phyloP scores from a whole-genome alignment of 2,113 vertebrate species.

The Leuciscus idus region DNA sequence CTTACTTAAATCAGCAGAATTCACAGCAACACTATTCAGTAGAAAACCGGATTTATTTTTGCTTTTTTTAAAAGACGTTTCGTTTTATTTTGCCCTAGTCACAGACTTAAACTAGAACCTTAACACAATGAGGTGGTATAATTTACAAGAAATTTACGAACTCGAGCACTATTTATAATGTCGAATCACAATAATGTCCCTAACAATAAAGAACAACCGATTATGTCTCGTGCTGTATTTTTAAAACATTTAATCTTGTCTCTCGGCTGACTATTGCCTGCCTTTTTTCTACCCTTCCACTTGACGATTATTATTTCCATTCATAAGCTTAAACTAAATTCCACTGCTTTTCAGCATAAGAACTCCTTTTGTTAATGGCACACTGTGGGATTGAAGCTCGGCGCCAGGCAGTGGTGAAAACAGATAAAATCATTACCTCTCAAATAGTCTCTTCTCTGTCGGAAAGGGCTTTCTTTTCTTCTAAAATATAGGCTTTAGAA shows the following conservation, averaged over 20 bases:
- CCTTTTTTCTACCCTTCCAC: conserved; percentile 71
- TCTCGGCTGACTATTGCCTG: conserved; percentile 60
- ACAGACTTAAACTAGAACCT: conserved; percentile 6
- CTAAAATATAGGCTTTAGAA: conserved; percentile 90
- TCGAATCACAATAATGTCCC: conserved; percentile 42
- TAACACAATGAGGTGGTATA: background rate
- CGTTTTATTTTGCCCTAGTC: background rate
- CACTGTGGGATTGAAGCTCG: conserved; percentile 84
- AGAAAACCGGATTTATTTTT: background rate
- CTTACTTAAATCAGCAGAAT: background rate
- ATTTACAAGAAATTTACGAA: background rate
- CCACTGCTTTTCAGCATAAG: conserved; percentile 80
- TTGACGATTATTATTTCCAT: conserved; percentile 80
- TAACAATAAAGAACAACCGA: conserved; percentile 50
- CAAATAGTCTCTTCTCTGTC: conserved; percentile 91
- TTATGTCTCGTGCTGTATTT: conserved; percentile 37
- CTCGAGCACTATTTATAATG: conserved; percentile 39
- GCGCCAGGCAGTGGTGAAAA: conserved; percentile 80
- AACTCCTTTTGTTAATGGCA: conserved; percentile 87
- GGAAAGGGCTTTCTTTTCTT: conserved; percentile 89
- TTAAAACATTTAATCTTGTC: conserved; percentile 34
- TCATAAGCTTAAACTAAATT: conserved; percentile 76
- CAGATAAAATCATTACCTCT: conserved; percentile 97
- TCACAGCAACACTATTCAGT: background rate
- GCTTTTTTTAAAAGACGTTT: background rate